Evolutionary conservation across 2,888 invertebrate species (phyloP).

Genomic region (Furcula furcula): DNA sequence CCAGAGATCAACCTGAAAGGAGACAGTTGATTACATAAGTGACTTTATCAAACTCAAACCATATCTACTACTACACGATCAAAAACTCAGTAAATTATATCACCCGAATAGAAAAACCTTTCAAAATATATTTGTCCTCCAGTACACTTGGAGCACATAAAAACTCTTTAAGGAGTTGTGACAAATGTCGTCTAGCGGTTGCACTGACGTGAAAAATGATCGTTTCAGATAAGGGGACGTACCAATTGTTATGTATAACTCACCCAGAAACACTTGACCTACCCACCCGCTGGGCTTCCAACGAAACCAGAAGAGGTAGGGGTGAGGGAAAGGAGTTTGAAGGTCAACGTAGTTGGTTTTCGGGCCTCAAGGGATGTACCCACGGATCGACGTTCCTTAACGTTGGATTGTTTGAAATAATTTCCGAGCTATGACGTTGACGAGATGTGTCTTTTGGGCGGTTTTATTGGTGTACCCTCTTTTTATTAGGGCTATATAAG

Average conservation of each 20-base stretch:
- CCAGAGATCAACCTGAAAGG: too few relatives aligned
- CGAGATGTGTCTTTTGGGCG: slow-evolving; percentile 15
- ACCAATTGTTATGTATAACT: slow-evolving; percentile 66
- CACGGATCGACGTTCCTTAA: slow-evolving; percentile 41
- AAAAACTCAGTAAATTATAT: too few relatives aligned
- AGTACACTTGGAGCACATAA: too few relatives aligned
- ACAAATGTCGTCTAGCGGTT: slow-evolving; percentile 65
- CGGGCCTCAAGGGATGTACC: slow-evolving; percentile 37
- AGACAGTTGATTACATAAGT: too few relatives aligned
- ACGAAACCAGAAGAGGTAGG: background rate
- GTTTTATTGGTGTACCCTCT: slow-evolving; percentile 15
- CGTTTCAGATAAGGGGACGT: slow-evolving; percentile 69
- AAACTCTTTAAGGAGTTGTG: slow-evolving; percentile 69
- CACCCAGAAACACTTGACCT: slow-evolving; percentile 39
- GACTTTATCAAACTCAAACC: too few relatives aligned
- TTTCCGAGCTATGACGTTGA: slow-evolving; percentile 34
- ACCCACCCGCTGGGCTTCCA: slow-evolving; percentile 3
- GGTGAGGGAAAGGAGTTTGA: slow-evolving; percentile 2
- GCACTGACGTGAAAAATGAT: slow-evolving; percentile 75
- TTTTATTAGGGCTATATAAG: background rate
- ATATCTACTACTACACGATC: too few relatives aligned
- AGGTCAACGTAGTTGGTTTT: slow-evolving; percentile 32
- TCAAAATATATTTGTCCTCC: too few relatives aligned
- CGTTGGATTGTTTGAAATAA: slow-evolving; percentile 50
- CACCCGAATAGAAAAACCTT: too few relatives aligned